A percentile compares a stretch with the other conserved stretches of the same genome.
Evolutionary conservation across 2,797 vertebrate species (phyloP).

Genomic region (Apogon hyalosoma): DNA sequence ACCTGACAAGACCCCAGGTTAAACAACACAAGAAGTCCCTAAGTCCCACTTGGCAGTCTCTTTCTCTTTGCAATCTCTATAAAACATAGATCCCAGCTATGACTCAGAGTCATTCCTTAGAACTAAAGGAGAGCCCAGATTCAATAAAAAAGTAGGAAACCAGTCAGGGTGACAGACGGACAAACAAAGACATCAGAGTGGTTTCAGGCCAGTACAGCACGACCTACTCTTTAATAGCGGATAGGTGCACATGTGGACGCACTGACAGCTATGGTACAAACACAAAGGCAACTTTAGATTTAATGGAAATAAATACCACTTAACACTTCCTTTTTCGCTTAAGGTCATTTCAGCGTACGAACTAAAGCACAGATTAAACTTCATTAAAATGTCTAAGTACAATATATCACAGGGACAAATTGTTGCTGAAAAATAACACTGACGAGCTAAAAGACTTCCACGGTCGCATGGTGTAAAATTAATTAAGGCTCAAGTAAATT

Average conservation of each 20-base stretch:
- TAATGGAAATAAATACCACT: slow-evolving; percentile 29
- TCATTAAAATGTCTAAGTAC: not conserved
- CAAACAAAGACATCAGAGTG: slow-evolving; percentile 12
- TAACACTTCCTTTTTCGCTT: not conserved
- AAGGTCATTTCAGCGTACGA: not conserved
- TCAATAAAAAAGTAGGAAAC: not conserved
- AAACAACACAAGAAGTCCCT: slow-evolving; percentile 7
- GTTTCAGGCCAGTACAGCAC: slow-evolving; percentile 15
- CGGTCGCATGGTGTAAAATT: not conserved
- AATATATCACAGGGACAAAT: not conserved
- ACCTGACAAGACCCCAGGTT: not conserved
- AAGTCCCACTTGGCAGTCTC: not conserved
- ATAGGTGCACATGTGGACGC: slow-evolving; percentile 6
- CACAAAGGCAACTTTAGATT: not conserved
- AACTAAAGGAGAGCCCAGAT: not conserved
- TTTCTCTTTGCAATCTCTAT: not conserved
- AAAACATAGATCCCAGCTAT: slow-evolving; percentile 3
- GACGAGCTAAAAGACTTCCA: not conserved
- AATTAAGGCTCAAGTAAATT: not conserved
- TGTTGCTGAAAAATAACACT: not conserved
- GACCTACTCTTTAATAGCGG: slow-evolving; percentile 16
- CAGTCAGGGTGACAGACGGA: not conserved
- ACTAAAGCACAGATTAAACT: not conserved
- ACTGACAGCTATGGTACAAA: slow-evolving; percentile 1
- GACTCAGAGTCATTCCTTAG: not conserved